Base-by-base conservation (phyloP, 2,797 vertebrate genomes). In the Pelochelys cantorii region DNA sequence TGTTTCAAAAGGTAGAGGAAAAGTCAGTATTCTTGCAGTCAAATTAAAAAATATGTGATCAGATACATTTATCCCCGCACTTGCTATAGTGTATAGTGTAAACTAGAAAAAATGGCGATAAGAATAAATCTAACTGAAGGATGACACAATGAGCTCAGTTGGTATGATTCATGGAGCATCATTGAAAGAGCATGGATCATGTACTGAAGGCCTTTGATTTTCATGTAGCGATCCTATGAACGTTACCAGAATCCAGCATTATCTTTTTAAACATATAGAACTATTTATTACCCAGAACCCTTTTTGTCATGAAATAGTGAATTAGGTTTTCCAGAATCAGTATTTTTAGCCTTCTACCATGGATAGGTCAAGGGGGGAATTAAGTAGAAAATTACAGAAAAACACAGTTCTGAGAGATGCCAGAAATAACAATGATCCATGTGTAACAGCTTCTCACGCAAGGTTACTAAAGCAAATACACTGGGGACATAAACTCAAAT, bases 201-300 rank as follows among this genome's bases (percentile, higher is more conserved):
- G 53, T 54, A 54, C 87, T 81, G 90, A 81, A 85, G 65, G 60
- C 62, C 52, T 87, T 92, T 13, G 86, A 88, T 81, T 92, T 42
- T 92, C 68, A 88, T 52, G 77, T 59, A 65, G 55, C 31, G 65
- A 23, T 78, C 84, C 71, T 37, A 18, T 53, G 86, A 62, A 37
- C 81, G 81, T 92, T 74, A 62, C 57, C 71, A 31, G 65, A 84
- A 85, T 42, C 25, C 83, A 54, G 48, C 42, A 75, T 81, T 85
- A 80, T 55, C 83, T n/a, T 59, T 81, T 71, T 81, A 90, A 88
- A 54, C 86, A 17, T 23, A 10, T 65, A 74, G 78, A 75, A 84
- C 81, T 92, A 84, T 92, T 84, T 91, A 87, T 81, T 62, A 22
- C 81, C 56, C 20, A n/a, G 65, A 77, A 83, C 88, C 75, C 75